phyloP scores from a whole-genome alignment of 2,113 vertebrate species.

The Sturnira hondurensis region DNA sequence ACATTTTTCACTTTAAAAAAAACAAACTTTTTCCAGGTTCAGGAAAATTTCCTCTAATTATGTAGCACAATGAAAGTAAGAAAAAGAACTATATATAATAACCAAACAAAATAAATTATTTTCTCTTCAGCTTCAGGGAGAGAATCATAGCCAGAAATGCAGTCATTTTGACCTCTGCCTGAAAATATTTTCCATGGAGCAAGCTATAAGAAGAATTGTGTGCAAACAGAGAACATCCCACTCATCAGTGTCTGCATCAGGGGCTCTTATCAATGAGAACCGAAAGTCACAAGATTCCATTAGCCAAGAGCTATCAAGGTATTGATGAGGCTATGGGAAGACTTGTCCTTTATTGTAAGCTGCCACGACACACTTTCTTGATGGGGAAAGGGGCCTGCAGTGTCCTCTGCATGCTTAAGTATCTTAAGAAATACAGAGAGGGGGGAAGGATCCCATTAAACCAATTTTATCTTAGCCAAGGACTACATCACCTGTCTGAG shows the following conservation, averaged over 20 bases:
- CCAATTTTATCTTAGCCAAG: conserved; percentile 64
- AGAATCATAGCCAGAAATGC: neutral
- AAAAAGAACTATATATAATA: neutral
- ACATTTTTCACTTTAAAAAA: neutral
- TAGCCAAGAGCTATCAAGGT: conserved; percentile 56
- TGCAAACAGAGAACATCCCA: conserved; percentile 23
- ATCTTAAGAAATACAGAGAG: conserved; percentile 25
- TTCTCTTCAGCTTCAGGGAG: neutral
- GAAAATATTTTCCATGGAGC: neutral
- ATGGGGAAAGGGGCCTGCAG: neutral
- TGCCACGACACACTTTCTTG: conserved; percentile 46
- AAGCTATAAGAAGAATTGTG: neutral
- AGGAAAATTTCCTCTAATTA: neutral
- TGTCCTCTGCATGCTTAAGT: conserved; percentile 62
- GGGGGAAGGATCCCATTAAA: conserved; percentile 50
- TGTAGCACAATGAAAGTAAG: neutral
- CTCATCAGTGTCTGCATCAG: conserved; percentile 23
- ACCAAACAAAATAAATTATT: conserved; percentile 4
- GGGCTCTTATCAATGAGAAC: conserved; percentile 40
- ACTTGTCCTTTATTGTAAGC: conserved; percentile 63
- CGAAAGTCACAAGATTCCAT: conserved; percentile 66
- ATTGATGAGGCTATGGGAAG: conserved; percentile 59
- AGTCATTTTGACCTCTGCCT: neutral
- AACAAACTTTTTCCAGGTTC: neutral
- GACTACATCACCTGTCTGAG: conserved; percentile 50